A percentile compares a stretch with the other conserved stretches of the same genome.
These are phyloP conservation scores for Ochropleura plecta DNA, from an alignment of 2,888 invertebrate genomes.

Conservation along the genomic window DNA sequence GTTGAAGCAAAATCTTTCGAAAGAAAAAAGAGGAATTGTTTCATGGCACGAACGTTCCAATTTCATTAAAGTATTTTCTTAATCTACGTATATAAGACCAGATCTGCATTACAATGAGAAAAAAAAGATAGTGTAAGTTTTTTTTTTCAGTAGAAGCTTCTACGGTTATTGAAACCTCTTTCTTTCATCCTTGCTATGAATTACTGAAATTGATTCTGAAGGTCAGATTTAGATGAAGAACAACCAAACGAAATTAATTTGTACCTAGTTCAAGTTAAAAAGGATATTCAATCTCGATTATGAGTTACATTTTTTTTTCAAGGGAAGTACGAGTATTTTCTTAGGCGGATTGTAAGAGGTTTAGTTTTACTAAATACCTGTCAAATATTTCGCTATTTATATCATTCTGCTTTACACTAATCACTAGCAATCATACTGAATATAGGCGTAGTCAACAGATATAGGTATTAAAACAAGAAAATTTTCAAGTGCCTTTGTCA, in stretches of 20 bases:
- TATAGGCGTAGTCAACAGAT: neutral
- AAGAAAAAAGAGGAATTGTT: constrained; percentile 16
- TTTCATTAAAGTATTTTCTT: constrained; percentile 52
- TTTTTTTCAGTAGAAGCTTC: constrained; percentile 16
- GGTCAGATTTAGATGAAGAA: neutral
- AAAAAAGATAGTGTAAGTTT: constrained; percentile 18
- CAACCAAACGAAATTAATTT: neutral
- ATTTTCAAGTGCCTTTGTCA: neutral
- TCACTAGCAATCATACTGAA: no score
- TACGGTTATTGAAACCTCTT: constrained; percentile 28
- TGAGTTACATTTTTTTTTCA: neutral
- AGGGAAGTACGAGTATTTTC: neutral
- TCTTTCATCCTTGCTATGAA: constrained; percentile 24
- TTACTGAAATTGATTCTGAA: neutral
- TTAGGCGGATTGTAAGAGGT: neutral
- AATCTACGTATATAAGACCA: constrained; percentile 48
- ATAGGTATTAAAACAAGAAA: neutral
- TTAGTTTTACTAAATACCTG: no score
- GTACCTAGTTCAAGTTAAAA: neutral
- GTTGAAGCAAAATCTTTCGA: constrained; percentile 18
- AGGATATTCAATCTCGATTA: neutral
- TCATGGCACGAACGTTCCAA: constrained; percentile 46
- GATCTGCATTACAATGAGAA: constrained; percentile 51
- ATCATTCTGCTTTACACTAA: no score
- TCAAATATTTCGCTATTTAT: no score